Conservation (phyloP, 2,888 invertebrate species). For the Pandemis cinnamomeana region DNA sequence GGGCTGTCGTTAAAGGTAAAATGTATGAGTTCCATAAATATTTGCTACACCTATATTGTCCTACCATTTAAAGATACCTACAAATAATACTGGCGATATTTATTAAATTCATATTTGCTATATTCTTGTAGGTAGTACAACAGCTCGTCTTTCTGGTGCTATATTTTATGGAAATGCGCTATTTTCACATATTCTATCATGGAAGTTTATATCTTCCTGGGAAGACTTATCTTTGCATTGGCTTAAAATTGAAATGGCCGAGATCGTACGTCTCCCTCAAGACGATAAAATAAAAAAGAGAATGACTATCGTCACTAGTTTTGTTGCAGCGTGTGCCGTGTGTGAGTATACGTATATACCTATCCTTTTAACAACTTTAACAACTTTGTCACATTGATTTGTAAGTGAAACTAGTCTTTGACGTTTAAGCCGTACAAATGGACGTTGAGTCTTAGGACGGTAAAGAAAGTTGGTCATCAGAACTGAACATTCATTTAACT, state of each 20-base stretch:
- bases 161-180: constrained; percentile 84
- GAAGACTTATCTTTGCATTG: constrained; percentile 57
- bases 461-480: no score
- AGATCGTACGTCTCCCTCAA: constrained; percentile 53
- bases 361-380: no score
- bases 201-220: constrained; percentile 71
- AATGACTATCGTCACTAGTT: constrained; percentile 53
- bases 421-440: no score
- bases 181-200: constrained; percentile 79
- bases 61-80: not conserved
- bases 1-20: constrained; percentile 44
- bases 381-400: no score
- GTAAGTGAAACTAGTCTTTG: no score
- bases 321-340: constrained; percentile 58
- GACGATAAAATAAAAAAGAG: constrained; percentile 58
- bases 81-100: not conserved
- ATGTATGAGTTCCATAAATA: not conserved
- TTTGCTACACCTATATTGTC: not conserved
- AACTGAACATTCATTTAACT: no score
- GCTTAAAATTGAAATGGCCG: constrained; percentile 56
- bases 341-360: constrained; percentile 50
- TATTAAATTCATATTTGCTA: not conserved
- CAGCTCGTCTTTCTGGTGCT: constrained; percentile 67
- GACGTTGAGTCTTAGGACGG: no score
- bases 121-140: constrained; percentile 57